Conservation (phyloP, 2,888 invertebrate genomes). For the Yponomeuta plumbellus region DNA sequence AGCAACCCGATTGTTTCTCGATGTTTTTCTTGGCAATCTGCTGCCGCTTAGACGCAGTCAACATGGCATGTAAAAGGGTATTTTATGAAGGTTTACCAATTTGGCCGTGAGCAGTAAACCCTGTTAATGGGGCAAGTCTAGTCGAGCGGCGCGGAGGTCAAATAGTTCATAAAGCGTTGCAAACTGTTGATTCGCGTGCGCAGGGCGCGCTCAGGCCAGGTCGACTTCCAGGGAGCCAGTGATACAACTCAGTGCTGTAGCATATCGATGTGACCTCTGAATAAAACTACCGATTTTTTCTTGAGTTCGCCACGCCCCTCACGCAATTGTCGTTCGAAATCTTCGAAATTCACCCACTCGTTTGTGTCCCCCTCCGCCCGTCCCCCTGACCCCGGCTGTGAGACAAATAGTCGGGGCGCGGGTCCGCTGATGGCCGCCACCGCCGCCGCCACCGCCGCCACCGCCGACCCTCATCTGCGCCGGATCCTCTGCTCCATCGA, state of each 20-base stretch:
- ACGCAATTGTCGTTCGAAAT: neutral
- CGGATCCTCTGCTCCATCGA: neutral
- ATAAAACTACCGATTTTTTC: neutral
- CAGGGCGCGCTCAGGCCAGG: neutral
- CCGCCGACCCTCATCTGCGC: neutral
- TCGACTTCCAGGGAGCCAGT: neutral
- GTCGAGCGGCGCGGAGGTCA: neutral
- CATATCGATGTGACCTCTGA: neutral
- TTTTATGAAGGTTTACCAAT: neutral
- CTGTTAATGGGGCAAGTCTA: neutral
- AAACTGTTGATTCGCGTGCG: conserved; percentile 1
- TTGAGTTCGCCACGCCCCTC: neutral
- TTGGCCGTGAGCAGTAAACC: neutral
- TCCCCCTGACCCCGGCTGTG: neutral
- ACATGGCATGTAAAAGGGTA: neutral
- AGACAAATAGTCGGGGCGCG: neutral
- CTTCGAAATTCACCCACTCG: neutral
- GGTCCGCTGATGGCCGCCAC: neutral
- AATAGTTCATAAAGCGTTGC: neutral
- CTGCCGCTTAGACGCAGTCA: neutral
- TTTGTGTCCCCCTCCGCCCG: neutral
- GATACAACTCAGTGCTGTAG: neutral
- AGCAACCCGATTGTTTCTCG: neutral
- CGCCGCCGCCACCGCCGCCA: neutral
- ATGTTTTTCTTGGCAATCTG: neutral